These are phyloP conservation scores for Zelostemma sp. DNA, from an alignment of 1,140 invertebrate genomes.

Conservation along the genomic window DNA sequence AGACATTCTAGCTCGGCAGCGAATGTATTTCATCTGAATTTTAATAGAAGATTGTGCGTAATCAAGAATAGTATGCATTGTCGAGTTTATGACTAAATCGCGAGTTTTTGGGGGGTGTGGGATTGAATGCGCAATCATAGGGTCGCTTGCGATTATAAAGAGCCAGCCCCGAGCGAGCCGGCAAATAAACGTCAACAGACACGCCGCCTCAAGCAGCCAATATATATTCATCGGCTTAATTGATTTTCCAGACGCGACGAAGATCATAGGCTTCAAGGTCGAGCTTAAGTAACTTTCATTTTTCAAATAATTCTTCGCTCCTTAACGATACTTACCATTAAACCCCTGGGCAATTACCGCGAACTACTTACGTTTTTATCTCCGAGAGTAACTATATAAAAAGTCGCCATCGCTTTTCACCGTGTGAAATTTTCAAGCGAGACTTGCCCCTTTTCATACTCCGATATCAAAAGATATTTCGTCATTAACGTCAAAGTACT, in stretches of 20 bases:
- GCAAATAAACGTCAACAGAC: constrained; percentile 9
- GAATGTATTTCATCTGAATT: constrained; percentile 10
- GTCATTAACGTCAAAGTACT: neutral
- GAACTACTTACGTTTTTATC: neutral
- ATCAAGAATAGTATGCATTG: constrained; percentile 7
- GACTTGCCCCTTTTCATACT: no score
- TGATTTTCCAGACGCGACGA: constrained; percentile 26
- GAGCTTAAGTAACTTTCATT: constrained; percentile 9
- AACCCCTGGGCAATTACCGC: neutral
- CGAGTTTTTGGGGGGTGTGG: neutral
- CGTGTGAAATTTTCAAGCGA: neutral
- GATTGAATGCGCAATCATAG: neutral
- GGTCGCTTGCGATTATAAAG: constrained; percentile 4
- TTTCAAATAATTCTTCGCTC: constrained; percentile 2
- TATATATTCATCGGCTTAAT: constrained; percentile 40
- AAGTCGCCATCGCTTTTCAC: no score
- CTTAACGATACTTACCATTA: neutral
- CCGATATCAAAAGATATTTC: neutral
- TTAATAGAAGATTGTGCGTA: constrained; percentile 10
- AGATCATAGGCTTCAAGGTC: constrained; percentile 3
- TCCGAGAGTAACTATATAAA: no score
- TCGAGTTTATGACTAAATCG: constrained; percentile 4
- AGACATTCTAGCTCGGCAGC: constrained; percentile 4
- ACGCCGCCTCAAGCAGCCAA: constrained; percentile 20
- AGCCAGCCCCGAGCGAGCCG: constrained; percentile 5